These are phyloP conservation scores for Microcebus lehilahytsara DNA, from an alignment of 2,113 vertebrate species.

Conservation along the genomic window DNA sequence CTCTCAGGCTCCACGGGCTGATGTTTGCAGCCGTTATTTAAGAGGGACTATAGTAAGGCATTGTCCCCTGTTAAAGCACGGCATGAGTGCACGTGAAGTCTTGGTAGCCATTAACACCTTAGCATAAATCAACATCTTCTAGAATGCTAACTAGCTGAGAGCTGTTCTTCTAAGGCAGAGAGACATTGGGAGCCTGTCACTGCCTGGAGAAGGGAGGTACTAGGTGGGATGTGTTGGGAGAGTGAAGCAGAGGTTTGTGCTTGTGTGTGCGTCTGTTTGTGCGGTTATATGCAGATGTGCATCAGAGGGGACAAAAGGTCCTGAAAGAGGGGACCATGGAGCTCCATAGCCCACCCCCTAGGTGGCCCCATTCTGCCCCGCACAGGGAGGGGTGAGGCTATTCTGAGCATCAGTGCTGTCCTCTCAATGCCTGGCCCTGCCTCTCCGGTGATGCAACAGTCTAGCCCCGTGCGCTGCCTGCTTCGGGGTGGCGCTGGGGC, in stretches of 20 bases:
- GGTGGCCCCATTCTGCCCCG: neutral
- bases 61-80: neutral
- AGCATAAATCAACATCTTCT: neutral
- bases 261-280: neutral
- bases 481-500: neutral
- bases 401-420: neutral
- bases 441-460: neutral
- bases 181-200: neutral
- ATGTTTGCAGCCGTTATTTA: neutral
- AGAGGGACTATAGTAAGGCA: neutral
- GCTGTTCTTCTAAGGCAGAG: neutral
- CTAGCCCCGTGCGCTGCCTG: neutral
- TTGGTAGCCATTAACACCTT: neutral
- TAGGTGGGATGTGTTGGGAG: too few species aligned
- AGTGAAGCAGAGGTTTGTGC: neutral
- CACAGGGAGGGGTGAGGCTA: too few species aligned
- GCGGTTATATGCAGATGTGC: neutral
- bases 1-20: neutral
- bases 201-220: neutral
- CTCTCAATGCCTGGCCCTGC: neutral
- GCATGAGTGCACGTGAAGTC: neutral
- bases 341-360: neutral
- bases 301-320: neutral
- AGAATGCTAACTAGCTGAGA: neutral
- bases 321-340: neutral